Percentiles rank a stretch among this genome's conserved stretches.
Evolutionary conservation across 92 coral and sea anemone species (phyloP).

Genomic region (Parazoanthus atlanticus): DNA sequence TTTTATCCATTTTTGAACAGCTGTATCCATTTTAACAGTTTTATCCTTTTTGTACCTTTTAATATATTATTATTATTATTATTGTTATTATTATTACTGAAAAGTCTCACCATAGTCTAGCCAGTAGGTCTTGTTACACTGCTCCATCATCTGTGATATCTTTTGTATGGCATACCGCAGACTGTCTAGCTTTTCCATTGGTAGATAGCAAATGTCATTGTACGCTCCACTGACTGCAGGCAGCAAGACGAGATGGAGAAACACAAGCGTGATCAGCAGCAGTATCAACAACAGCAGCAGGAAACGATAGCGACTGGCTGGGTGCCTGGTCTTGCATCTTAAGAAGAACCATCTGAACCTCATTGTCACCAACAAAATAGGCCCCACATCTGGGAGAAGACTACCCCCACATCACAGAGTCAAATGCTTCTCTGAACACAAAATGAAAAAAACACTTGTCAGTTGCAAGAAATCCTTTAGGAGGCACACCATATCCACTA

Average conservation of each 20-base stretch:
- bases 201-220: slow-evolving; percentile 79
- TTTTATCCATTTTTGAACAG: no score
- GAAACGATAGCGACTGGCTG: not conserved
- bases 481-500: no score
- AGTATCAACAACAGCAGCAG: not conserved
- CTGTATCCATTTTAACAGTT: no score
- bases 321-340: not conserved
- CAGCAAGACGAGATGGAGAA: slow-evolving; percentile 66
- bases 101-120: slow-evolving; percentile 51
- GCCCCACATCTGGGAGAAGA: no score
- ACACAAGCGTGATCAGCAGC: not conserved
- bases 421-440: no score
- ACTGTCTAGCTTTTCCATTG: slow-evolving; percentile 46
- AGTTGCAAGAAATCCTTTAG: no score
- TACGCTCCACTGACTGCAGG: slow-evolving; percentile 76
- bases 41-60: no score
- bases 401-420: no score
- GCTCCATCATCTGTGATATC: slow-evolving; percentile 69
- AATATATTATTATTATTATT: not conserved
- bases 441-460: no score
- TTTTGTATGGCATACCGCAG: slow-evolving; percentile 67
- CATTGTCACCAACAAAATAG: not conserved
- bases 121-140: slow-evolving; percentile 71
- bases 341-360: not conserved
- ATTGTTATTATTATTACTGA: not conserved